Percentiles rank a stretch among this genome's conserved stretches.
Evolutionary conservation across 2,797 vertebrate genomes (phyloP).

Genomic region (Epinephelus awoara): DNA sequence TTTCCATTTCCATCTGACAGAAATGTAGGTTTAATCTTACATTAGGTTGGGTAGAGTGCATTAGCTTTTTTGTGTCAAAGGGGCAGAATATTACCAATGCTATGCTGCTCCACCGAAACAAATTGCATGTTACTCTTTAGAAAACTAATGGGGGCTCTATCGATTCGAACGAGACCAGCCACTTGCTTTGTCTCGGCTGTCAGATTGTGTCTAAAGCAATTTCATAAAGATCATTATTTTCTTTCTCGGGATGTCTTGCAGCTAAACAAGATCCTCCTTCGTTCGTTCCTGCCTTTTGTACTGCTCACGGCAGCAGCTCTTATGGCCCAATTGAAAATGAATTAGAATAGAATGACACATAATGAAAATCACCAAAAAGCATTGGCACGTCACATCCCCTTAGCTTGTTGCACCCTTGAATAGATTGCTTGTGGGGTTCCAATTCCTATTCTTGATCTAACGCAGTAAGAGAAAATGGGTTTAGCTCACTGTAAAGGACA

Average conservation of each 20-base stretch:
- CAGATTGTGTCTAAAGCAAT: slow-evolving; percentile 85
- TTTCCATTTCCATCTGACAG: slow-evolving; percentile 66
- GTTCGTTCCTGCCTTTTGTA: slow-evolving; percentile 67
- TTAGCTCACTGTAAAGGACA: slow-evolving; percentile 80
- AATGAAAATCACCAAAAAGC: slow-evolving; percentile 87
- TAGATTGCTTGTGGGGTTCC: slow-evolving; percentile 86
- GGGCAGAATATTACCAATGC: slow-evolving; percentile 73
- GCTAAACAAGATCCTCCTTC: slow-evolving; percentile 81
- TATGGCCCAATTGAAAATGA: slow-evolving; percentile 87
- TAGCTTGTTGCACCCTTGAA: slow-evolving; percentile 83
- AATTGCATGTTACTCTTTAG: slow-evolving; percentile 81
- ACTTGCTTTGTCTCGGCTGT: slow-evolving; percentile 82
- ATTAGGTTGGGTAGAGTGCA: slow-evolving; percentile 63
- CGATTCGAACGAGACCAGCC: slow-evolving; percentile 81
- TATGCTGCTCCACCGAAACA: slow-evolving; percentile 66
- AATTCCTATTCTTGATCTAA: slow-evolving; percentile 76
- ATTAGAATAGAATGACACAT: slow-evolving; percentile 87
- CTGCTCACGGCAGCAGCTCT: slow-evolving; percentile 75
- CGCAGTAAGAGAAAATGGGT: slow-evolving; percentile 73
- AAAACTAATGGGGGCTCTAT: slow-evolving; percentile 85
- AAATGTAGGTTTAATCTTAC: slow-evolving; percentile 75
- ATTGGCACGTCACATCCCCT: slow-evolving; percentile 85
- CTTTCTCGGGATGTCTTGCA: slow-evolving; percentile 74
- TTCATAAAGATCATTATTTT: slow-evolving; percentile 85
- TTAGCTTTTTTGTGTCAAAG: slow-evolving; percentile 67